A percentile compares a stretch with the other conserved stretches of the same genome.
Conservation (phyloP, 2,888 invertebrate species). For the Brassicogethes aeneus region DNA sequence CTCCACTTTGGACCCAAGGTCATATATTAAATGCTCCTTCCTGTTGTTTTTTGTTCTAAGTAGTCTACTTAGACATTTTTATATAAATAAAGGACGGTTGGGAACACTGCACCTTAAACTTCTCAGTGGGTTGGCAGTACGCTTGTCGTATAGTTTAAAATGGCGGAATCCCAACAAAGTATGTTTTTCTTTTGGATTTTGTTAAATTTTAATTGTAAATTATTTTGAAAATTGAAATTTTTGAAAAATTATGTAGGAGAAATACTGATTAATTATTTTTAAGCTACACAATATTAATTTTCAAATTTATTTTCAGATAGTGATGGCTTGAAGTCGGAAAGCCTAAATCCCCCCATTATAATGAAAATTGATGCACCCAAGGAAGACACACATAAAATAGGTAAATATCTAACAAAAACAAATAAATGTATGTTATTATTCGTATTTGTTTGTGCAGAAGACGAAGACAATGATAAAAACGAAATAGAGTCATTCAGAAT, state of each 20-base stretch:
- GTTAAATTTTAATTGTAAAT: too few species aligned
- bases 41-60: too few species aligned
- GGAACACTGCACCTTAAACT: too few species aligned
- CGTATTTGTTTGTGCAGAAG: conserved; percentile 19
- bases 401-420: conserved; percentile 16
- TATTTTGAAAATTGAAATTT: too few species aligned
- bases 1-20: too few species aligned
- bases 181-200: conserved; percentile 19
- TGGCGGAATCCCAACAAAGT: conserved; percentile 27
- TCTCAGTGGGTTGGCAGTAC: too few species aligned
- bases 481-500: conserved; percentile 24
- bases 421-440: neutral
- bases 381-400: conserved; percentile 29
- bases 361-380: conserved; percentile 35
- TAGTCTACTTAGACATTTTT: too few species aligned
- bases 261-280: conserved; percentile 1
- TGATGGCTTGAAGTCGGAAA: conserved; percentile 18
- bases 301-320: conserved; percentile 4
- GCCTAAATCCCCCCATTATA: conserved; percentile 29
- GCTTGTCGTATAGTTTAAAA: too few species aligned
- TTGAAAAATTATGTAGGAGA: too few species aligned
- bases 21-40: too few species aligned
- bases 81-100: too few species aligned
- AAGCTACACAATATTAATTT: conserved; percentile 1
- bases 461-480: conserved; percentile 25